A percentile compares a stretch with the other conserved stretches of the same genome.
Conservation (phyloP, 2,797 vertebrate species). For the Galago senegalensis region DNA sequence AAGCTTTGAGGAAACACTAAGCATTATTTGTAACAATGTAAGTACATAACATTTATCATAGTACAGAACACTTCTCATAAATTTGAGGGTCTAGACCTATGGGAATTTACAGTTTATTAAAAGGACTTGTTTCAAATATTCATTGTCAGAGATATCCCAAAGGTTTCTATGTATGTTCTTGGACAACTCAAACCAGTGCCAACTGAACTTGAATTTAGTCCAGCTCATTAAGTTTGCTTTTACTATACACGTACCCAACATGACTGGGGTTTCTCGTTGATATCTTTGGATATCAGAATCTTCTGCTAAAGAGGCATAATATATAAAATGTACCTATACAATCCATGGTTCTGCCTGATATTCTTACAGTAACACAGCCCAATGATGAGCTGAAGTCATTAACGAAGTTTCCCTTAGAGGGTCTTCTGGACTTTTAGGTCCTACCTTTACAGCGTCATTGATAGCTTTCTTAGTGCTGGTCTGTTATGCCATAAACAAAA, state of each 20-base stretch:
- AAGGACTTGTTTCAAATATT: background rate
- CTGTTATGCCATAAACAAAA: background rate
- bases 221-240: background rate
- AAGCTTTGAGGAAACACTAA: background rate
- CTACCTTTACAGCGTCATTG: background rate
- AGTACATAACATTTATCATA: constrained; percentile 12
- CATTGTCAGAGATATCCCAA: constrained; percentile 20
- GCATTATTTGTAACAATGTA: background rate
- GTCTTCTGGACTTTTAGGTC: background rate
- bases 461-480: background rate
- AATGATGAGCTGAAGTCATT: background rate
- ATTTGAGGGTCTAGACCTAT: background rate
- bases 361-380: background rate
- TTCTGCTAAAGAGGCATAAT: background rate
- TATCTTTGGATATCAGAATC: background rate
- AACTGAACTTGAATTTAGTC: constrained; percentile 48
- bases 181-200: background rate
- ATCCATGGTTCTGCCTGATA: background rate
- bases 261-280: background rate
- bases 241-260: background rate
- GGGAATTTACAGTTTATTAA: constrained; percentile 33
- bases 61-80: background rate
- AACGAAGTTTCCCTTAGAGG: background rate
- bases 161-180: background rate
- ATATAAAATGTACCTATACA: background rate